These are phyloP conservation scores for Trilocha varians DNA, from an alignment of 2,888 invertebrate species.

Conservation along the genomic window DNA sequence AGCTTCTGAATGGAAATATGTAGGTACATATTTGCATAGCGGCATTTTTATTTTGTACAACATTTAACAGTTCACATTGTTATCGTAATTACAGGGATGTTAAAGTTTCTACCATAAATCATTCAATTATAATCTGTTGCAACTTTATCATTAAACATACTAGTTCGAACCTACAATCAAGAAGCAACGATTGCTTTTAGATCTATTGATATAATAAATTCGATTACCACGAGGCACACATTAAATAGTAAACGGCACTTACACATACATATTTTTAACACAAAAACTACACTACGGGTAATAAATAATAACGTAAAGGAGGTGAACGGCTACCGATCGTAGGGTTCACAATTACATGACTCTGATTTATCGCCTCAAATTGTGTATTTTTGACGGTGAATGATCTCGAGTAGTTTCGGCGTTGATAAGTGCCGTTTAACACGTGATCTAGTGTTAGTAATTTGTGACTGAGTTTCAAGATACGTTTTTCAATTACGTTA, in stretches of 20 bases:
- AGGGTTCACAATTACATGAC: constrained; percentile 26
- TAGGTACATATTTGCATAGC: no score
- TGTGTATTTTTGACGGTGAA: constrained; percentile 69
- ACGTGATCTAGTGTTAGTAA: constrained; percentile 72
- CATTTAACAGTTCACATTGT: no score
- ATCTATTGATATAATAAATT: background rate
- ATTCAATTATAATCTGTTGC: no score
- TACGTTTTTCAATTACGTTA: constrained; percentile 66
- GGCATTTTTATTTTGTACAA: no score
- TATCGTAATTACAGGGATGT: no score
- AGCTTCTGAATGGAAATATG: no score
- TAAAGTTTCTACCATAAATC: no score
- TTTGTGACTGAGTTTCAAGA: constrained; percentile 56
- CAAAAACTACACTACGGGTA: constrained; percentile 46
- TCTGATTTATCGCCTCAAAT: constrained; percentile 67
- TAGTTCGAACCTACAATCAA: no score
- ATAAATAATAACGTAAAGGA: constrained; percentile 62
- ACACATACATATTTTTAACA: constrained; percentile 13
- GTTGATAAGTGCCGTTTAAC: constrained; percentile 70
- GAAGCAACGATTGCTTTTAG: background rate
- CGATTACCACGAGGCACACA: background rate
- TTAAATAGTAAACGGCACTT: background rate
- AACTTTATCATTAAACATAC: no score
- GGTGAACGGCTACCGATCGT: constrained; percentile 44
- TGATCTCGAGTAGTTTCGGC: constrained; percentile 59